Base-by-base conservation (phyloP, 2,888 invertebrate species). In the Holacanthella duospinosa region DNA sequence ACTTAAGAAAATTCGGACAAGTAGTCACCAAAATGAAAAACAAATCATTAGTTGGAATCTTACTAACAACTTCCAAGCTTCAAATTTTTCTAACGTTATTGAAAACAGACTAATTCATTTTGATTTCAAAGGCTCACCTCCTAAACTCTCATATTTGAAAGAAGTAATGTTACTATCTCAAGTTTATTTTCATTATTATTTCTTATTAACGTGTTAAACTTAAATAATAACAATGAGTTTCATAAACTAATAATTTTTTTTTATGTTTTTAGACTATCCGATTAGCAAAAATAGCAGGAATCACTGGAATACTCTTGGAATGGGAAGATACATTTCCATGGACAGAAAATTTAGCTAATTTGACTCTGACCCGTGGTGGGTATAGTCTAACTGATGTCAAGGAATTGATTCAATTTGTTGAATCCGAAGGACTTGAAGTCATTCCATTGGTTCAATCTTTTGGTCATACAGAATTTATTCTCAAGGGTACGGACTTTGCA, bases 321-420 rank as follows among this genome's bases (percentile, higher is more conserved):
- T 92, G 91, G 87, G 92, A 93, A 75, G 92, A 93, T 74, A 89
- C 89, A 67, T 93, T 92, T 77, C 92, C 92, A 0, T 92, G 87
- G 76, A 79, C 79, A 4, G 83, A 82, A 56, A 82, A 82, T 16
- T 77, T 90, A 59, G 77, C 78, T 74, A 77, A 76, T 66, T 43
- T 69, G 25, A 79, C 81, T 64, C 78, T 79, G 62, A 84, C 82
- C 0, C 79, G 78, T 69, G 81, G 77, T 54, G 82, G 86, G 29
- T 92, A 92, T 76, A 82, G 83, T 1, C 74, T 80, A 58, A 82
- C 83, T 55, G 87, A 88, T 75, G 85, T 87, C 28, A 78, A 78
- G 60, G 81, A 83, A 71, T 83, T 93, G 60, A 77, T 87, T 60
- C 78, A 83, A 64, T 79, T 86, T 75, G 87, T 87, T 26, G 82